Conservation (phyloP, 2,888 invertebrate genomes). For the Eledona agricola region DNA sequence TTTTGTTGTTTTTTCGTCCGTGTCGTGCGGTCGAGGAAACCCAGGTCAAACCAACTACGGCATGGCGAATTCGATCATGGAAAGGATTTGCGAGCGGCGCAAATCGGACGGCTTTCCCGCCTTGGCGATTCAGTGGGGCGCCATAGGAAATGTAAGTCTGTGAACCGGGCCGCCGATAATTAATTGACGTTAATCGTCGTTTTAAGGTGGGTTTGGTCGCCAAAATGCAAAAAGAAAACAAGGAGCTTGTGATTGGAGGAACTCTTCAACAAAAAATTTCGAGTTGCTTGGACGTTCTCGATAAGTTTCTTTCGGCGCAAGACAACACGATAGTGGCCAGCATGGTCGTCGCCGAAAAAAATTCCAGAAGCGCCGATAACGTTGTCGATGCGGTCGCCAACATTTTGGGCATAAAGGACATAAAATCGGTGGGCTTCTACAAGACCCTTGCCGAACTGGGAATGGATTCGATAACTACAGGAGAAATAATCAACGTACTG, state of each 20-base stretch:
- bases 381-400: conserved; percentile 73
- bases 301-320: conserved; percentile 38
- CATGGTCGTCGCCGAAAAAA: conserved; percentile 88
- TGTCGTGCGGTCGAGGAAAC: conserved; percentile 46
- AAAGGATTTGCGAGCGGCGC: conserved; percentile 47
- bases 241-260: conserved; percentile 77
- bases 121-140: conserved; percentile 49
- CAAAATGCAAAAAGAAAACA: conserved; percentile 75
- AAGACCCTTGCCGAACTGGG: conserved; percentile 88
- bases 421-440: conserved; percentile 75
- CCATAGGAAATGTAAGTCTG: conserved; percentile 65
- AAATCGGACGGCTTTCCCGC: conserved; percentile 45
- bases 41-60: conserved; percentile 49
- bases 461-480: conserved; percentile 12
- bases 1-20: conserved; percentile 48
- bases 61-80: conserved; percentile 49
- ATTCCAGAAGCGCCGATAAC: conserved; percentile 69
- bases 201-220: conserved; percentile 77
- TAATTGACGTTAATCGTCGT: background rate
- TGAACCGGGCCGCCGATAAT: conserved; percentile 6
- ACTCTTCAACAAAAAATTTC: conserved; percentile 87
- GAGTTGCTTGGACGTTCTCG: conserved; percentile 79
- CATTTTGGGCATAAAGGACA: conserved; percentile 66
- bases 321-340: conserved; percentile 74
- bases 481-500: conserved; percentile 5